A percentile compares a stretch with the other conserved stretches of the same genome.
These are phyloP conservation scores for Potamarius usumacintae DNA, from an alignment of 2,113 vertebrate species.

Conservation along the genomic window DNA sequence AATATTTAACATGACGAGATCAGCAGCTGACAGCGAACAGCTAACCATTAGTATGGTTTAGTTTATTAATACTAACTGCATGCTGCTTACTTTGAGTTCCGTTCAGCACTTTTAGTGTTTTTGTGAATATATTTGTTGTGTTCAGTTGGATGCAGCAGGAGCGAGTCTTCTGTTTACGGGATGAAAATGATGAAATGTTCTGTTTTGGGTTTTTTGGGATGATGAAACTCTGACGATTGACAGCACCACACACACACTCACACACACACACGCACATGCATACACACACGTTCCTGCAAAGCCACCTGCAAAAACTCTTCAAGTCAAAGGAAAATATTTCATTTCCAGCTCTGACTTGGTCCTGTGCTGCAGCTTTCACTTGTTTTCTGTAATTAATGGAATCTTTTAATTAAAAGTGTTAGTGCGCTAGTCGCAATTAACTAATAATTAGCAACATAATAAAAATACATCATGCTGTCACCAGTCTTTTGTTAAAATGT, in stretches of 20 bases:
- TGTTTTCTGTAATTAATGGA: background rate
- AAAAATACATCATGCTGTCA: background rate
- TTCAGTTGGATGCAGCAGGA: background rate
- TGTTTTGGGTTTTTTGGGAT: background rate
- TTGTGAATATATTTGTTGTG: no score
- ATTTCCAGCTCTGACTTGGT: background rate
- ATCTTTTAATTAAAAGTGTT: background rate
- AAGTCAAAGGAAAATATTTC: background rate
- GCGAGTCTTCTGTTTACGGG: background rate
- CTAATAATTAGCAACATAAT: background rate
- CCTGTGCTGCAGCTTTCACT: background rate
- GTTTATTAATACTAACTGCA: background rate
- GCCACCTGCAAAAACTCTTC: background rate
- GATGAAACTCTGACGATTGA: background rate
- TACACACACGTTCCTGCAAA: background rate
- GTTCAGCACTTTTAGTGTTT: background rate
- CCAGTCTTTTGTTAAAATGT: background rate
- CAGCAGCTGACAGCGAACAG: background rate
- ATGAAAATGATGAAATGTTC: background rate
- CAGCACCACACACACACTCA: background rate
- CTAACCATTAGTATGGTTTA: background rate
- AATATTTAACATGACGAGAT: background rate
- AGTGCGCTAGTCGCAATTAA: background rate
- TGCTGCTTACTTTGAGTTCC: background rate
- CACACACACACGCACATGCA: conserved; percentile 3